Evolutionary conservation across 35 echinoderm and acorn worm species (phyloP).

Genomic region (Strongylocentrotus purpuratus): DNA sequence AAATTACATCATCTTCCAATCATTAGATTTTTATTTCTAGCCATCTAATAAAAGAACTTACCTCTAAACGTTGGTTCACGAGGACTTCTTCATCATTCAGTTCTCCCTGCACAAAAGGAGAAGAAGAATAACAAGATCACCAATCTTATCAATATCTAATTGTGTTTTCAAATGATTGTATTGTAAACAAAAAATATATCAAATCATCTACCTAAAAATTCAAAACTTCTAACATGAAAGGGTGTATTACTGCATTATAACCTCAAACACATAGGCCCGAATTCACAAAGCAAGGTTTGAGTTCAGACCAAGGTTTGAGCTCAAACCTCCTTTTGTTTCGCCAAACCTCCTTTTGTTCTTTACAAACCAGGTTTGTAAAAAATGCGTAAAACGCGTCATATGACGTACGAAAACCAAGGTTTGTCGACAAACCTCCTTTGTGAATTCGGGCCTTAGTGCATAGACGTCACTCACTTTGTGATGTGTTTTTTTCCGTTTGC

Average conservation of each 20-base stretch:
- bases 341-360: no score
- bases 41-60: not conserved
- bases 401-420: no score
- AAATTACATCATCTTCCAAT: no score
- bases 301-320: no score
- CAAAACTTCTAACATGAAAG: not conserved
- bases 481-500: not conserved
- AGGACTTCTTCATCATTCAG: slow-evolving; percentile 27
- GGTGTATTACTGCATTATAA: not conserved
- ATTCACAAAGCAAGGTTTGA: no score
- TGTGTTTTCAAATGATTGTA: not conserved
- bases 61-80: slow-evolving; percentile 2
- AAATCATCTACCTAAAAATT: not conserved
- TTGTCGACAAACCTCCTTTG: no score
- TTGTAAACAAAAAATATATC: not conserved
- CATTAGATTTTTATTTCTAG: not conserved
- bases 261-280: no score
- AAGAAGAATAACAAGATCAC: not conserved
- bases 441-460: not conserved
- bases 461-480: not conserved
- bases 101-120: slow-evolving; percentile 15
- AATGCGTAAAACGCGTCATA: no score
- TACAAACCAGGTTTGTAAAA: no score
- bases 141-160: not conserved
- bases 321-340: no score